phyloP scores from a whole-genome alignment of 1,140 invertebrate genomes.

The Tetramorium parvispinum region DNA sequence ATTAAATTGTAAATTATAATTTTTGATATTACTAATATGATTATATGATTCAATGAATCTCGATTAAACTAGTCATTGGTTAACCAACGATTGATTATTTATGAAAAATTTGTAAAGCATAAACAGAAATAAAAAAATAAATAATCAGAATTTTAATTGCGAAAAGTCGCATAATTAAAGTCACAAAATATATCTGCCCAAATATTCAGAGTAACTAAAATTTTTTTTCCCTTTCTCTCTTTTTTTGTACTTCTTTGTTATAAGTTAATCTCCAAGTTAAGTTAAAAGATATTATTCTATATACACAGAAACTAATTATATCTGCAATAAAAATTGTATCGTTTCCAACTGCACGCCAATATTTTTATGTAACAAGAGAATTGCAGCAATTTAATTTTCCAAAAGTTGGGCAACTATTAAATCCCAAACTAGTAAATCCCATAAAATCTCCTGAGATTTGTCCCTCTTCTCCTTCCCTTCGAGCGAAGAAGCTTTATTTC shows the following conservation, averaged over 20 bases:
- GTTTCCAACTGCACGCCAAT: background rate
- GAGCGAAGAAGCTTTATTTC: constrained; percentile 14
- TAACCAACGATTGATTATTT: background rate
- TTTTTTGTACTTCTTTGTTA: background rate
- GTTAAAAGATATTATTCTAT: background rate
- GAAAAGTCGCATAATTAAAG: background rate
- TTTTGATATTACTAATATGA: background rate
- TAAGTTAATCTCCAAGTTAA: constrained; percentile 12
- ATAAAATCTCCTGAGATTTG: constrained; percentile 8
- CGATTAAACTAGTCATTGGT: background rate
- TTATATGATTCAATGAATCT: background rate
- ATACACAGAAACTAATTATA: constrained; percentile 10
- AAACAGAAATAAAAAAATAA: constrained; percentile 8
- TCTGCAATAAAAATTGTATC: background rate
- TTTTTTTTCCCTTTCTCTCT: background rate
- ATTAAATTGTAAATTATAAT: background rate
- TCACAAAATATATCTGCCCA: background rate
- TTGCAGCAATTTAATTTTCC: constrained; percentile 2
- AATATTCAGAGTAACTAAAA: background rate
- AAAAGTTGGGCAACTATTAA: constrained; percentile 22
- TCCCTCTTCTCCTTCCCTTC: background rate
- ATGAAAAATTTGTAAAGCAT: background rate
- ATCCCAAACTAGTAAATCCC: too few relatives aligned
- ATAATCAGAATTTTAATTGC: background rate
- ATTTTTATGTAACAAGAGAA: background rate